Evolutionary conservation across 2,888 invertebrate species (phyloP).

Genomic region (Apamea anceps): DNA sequence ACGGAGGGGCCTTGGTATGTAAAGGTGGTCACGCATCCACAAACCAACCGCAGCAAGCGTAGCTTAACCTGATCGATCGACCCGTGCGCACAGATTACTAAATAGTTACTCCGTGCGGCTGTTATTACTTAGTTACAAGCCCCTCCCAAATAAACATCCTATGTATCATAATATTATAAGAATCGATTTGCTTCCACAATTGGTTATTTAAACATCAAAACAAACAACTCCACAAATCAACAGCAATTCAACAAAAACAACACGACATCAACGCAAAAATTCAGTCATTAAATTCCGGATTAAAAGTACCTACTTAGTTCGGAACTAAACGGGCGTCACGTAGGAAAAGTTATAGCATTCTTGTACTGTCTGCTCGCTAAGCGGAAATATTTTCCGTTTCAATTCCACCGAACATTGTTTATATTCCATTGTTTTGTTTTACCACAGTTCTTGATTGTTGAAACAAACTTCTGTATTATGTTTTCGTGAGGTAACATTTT

Average conservation of each 20-base stretch:
- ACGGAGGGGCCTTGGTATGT: too few relatives aligned
- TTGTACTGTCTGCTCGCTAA: slow-evolving; percentile 17
- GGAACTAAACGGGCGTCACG: slow-evolving; percentile 47
- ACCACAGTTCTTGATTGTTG: slow-evolving; percentile 50
- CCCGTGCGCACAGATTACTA: too few relatives aligned
- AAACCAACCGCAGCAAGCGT: too few relatives aligned
- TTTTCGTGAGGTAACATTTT: slow-evolving; percentile 35
- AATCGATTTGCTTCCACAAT: background rate
- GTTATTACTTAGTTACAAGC: background rate
- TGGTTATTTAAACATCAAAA: background rate
- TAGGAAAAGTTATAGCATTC: slow-evolving; percentile 51
- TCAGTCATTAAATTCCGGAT: slow-evolving; percentile 34
- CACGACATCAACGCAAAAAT: slow-evolving; percentile 8
- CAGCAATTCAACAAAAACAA: slow-evolving; percentile 9
- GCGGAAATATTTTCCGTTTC: slow-evolving; percentile 55
- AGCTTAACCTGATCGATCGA: too few relatives aligned
- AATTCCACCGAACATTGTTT: slow-evolving; percentile 57
- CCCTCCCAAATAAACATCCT: background rate
- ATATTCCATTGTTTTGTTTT: slow-evolving; percentile 52
- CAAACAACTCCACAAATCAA: background rate
- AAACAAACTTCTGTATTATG: slow-evolving; percentile 41
- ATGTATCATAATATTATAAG: too few relatives aligned
- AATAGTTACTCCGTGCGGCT: too few relatives aligned
- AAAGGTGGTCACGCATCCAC: too few relatives aligned
- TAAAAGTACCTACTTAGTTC: slow-evolving; percentile 49